Percentiles rank a stretch among this genome's conserved stretches.
phyloP scores from a whole-genome alignment of 2,797 vertebrate species.

The Argentina silus region DNA sequence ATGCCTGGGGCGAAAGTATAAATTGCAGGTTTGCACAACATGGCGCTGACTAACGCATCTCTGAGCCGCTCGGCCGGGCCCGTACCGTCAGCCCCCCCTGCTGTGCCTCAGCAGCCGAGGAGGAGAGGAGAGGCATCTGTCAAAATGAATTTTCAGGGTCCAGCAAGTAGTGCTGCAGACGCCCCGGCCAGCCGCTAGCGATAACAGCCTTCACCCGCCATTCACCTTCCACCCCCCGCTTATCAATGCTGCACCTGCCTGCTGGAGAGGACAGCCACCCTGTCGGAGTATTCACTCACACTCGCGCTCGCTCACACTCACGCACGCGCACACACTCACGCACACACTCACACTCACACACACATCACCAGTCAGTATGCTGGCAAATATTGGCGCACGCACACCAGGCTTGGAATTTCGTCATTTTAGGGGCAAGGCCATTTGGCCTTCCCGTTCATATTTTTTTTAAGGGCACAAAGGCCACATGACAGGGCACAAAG shows the following conservation, averaged over 20 bases:
- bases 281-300: slow-evolving; percentile 30
- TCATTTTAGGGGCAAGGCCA: no score
- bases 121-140: slow-evolving; percentile 84
- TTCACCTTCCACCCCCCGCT: slow-evolving; percentile 69
- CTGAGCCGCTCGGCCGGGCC: slow-evolving; percentile 49
- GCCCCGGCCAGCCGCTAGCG: slow-evolving; percentile 62
- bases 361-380: slow-evolving; percentile 16
- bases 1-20: slow-evolving; percentile 60
- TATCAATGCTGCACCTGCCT: slow-evolving; percentile 58
- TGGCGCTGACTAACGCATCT: slow-evolving; percentile 54
- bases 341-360: background rate
- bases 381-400: slow-evolving; percentile 43
- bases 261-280: slow-evolving; percentile 51
- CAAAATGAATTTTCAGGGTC: slow-evolving; percentile 87
- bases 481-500: no score
- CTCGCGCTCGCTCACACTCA: background rate
- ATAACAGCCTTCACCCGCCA: slow-evolving; percentile 66
- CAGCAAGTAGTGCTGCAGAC: slow-evolving; percentile 70
- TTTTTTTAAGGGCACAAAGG: no score
- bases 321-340: background rate
- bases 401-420: no score
- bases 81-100: slow-evolving; percentile 66
- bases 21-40: slow-evolving; percentile 73
- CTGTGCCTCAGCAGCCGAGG: slow-evolving; percentile 71
- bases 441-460: no score